phyloP scores from a whole-genome alignment of 2,113 vertebrate genomes.

The Gallinago undulata region DNA sequence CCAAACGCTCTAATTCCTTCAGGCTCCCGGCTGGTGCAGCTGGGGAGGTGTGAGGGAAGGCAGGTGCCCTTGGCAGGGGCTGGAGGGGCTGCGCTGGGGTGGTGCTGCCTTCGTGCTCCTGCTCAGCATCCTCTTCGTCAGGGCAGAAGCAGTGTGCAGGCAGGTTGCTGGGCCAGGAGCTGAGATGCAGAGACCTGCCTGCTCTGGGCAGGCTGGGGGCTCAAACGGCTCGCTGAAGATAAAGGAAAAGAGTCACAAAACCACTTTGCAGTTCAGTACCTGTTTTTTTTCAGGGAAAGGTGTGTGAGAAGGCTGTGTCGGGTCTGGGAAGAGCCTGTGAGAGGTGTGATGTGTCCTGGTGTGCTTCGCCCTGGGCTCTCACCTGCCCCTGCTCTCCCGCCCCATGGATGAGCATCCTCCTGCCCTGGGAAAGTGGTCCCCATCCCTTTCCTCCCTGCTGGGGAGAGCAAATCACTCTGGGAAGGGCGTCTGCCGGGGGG shows the following conservation, averaged over 20 bases:
- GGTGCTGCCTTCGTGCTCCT: background rate
- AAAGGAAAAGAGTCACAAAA: no score
- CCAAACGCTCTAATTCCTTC: conserved; percentile 42
- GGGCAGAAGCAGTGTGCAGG: fast-evolving
- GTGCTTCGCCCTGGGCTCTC: background rate
- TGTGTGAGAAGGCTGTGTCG: fast-evolving
- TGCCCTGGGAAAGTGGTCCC: background rate
- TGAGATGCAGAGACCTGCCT: background rate
- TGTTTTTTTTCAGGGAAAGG: background rate
- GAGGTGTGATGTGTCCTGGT: fast-evolving
- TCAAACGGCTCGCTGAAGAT: background rate
- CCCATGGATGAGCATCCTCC: background rate
- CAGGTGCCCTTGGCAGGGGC: background rate
- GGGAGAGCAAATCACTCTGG: fast-evolving
- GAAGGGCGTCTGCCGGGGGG: background rate
- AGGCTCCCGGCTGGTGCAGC: conserved; percentile 11
- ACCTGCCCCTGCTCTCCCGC: background rate
- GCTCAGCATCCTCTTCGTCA: background rate
- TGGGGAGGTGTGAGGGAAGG: background rate
- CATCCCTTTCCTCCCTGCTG: background rate
- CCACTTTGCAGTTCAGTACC: fast-evolving
- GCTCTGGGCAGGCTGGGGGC: background rate
- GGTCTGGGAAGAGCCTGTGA: background rate
- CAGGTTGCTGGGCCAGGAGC: background rate
- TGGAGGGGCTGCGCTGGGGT: background rate